Evolutionary conservation across 1,140 invertebrate genomes (phyloP).

Genomic region (Mamestra configurata): DNA sequence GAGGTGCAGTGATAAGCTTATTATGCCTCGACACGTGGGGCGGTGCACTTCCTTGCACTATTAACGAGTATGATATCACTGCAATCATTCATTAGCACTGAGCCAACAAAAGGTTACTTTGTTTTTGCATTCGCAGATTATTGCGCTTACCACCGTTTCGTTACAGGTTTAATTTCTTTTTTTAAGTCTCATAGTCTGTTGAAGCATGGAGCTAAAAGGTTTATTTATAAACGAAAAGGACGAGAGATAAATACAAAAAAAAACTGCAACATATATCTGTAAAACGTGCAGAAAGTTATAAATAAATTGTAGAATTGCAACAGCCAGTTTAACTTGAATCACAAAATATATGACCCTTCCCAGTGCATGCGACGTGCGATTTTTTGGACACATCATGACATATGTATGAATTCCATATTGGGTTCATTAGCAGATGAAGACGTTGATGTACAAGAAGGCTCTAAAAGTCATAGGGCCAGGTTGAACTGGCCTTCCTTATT

Average conservation of each 20-base stretch:
- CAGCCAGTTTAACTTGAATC: neutral
- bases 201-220: neutral
- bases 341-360: neutral
- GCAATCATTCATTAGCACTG: constrained; percentile 49
- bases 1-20: constrained; percentile 29
- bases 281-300: neutral
- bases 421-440: neutral
- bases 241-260: neutral
- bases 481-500: constrained; percentile 17
- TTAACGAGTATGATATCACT: constrained; percentile 53
- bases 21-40: constrained; percentile 16
- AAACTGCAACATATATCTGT: neutral
- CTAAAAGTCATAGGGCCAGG: neutral
- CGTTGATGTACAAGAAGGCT: neutral
- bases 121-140: constrained; percentile 21
- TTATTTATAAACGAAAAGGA: neutral
- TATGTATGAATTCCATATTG: neutral
- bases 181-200: neutral
- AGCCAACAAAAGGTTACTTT: constrained; percentile 30
- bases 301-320: neutral
- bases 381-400: neutral
- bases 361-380: neutral
- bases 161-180: neutral
- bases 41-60: constrained; percentile 41
- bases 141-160: neutral